phyloP scores from a whole-genome alignment of 1,140 invertebrate genomes.

The Pseudachorutes palmiensis region DNA sequence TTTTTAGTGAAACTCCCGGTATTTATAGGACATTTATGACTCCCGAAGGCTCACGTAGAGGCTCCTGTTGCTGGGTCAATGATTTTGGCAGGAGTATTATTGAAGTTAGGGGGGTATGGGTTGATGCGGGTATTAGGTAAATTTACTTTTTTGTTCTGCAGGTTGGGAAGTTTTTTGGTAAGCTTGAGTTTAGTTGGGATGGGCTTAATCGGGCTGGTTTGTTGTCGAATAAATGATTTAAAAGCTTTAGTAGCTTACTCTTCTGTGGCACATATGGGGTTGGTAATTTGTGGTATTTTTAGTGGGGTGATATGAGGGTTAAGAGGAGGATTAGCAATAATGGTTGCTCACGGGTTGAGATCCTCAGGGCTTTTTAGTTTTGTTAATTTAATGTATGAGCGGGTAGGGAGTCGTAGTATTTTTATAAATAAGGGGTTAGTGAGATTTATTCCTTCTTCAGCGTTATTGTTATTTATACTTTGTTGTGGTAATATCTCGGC shows the following conservation, averaged over 20 bases:
- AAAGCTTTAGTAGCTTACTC: slow-evolving; percentile 57
- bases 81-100: slow-evolving; percentile 59
- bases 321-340: slow-evolving; percentile 49
- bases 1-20: slow-evolving; percentile 63
- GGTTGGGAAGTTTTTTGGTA: slow-evolving; percentile 47
- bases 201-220: slow-evolving; percentile 48
- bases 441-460: background rate
- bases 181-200: slow-evolving; percentile 50
- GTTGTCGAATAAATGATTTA: slow-evolving; percentile 53
- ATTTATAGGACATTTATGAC: slow-evolving; percentile 59
- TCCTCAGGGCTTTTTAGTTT: slow-evolving; percentile 61
- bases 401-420: slow-evolving; percentile 42
- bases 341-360: slow-evolving; percentile 54
- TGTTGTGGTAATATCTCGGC: slow-evolving; percentile 30
- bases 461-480: slow-evolving; percentile 28
- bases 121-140: slow-evolving; percentile 46
- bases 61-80: slow-evolving; percentile 43
- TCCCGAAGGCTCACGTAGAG: slow-evolving; percentile 64
- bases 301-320: slow-evolving; percentile 45
- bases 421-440: slow-evolving; percentile 44
- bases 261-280: slow-evolving; percentile 52
- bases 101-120: slow-evolving; percentile 60
- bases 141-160: slow-evolving; percentile 43
- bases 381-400: slow-evolving; percentile 55
- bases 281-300: slow-evolving; percentile 48